Conservation (phyloP, 2,113 vertebrate species). For the Labeo catla region DNA sequence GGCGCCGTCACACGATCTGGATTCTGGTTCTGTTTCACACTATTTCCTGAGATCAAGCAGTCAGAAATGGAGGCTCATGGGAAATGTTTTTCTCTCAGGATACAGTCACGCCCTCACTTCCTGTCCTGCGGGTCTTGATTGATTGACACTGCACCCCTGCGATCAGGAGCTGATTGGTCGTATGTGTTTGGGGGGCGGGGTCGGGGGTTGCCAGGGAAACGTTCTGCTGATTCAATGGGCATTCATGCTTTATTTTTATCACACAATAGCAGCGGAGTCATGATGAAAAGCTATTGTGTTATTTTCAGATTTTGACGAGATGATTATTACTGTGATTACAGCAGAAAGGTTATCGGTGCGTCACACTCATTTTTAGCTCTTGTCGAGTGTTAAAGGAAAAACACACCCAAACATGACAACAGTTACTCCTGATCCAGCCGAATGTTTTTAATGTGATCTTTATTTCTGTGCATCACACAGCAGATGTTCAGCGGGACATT, state of each 20-base stretch:
- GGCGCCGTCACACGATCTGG: background rate
- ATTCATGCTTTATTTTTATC: constrained; percentile 28
- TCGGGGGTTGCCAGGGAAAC: background rate
- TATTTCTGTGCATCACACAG: too few relatives aligned
- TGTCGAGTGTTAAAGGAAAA: background rate
- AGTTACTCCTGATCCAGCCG: background rate
- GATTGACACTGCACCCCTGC: background rate
- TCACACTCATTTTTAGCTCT: background rate
- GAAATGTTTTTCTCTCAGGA: background rate
- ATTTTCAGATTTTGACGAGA: constrained; percentile 2
- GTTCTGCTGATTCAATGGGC: constrained; percentile 6
- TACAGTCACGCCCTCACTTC: background rate
- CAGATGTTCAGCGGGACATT: too few relatives aligned
- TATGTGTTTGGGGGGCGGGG: background rate
- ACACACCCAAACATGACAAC: background rate
- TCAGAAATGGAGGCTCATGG: background rate
- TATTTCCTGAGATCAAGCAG: too few relatives aligned
- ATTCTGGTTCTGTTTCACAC: too few relatives aligned
- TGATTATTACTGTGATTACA: background rate
- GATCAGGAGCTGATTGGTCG: background rate
- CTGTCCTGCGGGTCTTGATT: too few relatives aligned
- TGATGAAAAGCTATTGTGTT: constrained; percentile 6
- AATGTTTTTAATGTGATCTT: too few relatives aligned
- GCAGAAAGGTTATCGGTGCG: background rate
- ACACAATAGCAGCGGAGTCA: constrained; percentile 7